Evolutionary conservation across 2,888 invertebrate species (phyloP).

Genomic region (Onthophagus sagittarius): DNA sequence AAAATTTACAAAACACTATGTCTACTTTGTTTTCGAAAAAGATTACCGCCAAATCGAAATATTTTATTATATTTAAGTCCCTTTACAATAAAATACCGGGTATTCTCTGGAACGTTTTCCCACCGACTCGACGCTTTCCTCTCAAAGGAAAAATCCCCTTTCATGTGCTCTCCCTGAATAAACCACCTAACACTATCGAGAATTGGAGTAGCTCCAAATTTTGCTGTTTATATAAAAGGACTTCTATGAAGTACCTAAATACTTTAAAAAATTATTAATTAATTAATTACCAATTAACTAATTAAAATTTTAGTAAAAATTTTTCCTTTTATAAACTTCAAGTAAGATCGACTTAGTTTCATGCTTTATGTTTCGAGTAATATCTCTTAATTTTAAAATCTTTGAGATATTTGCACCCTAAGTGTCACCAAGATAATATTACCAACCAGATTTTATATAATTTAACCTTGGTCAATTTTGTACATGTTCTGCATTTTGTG

Average conservation of each 20-base stretch:
- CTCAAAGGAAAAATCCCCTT: neutral
- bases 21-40: neutral
- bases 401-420: no score
- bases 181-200: neutral
- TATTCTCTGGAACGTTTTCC: neutral
- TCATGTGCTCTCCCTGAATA: neutral
- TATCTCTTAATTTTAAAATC: no score
- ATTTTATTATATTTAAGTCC: neutral
- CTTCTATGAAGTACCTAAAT: neutral
- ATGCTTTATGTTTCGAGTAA: no score
- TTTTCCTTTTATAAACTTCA: no score
- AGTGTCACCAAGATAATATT: no score
- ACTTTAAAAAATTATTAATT: no score
- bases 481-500: no score
- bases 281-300: no score
- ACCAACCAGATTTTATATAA: no score
- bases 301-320: no score
- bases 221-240: neutral
- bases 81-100: neutral
- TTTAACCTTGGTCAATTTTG: no score
- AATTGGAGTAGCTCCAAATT: neutral
- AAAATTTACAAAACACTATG: neutral
- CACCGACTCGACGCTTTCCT: neutral
- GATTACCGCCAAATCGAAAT: neutral
- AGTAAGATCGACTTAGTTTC: no score